Evolutionary conservation across 53 echinoderm and acorn worm species (phyloP).

Genomic region (Temnopleurus reevesii): DNA sequence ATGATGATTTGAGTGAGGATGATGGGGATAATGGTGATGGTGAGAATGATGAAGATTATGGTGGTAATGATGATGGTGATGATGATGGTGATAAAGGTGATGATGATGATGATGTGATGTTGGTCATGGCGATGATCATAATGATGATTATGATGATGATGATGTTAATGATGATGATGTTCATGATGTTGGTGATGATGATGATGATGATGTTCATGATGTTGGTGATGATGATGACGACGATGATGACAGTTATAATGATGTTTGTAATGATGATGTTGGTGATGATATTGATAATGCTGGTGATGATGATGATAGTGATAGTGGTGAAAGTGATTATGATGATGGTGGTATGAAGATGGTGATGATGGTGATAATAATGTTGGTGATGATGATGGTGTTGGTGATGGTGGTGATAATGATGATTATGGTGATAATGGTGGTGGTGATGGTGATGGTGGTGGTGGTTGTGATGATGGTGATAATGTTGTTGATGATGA

Average conservation of each 20-base stretch:
- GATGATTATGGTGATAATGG: not conserved
- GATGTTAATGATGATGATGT: slow-evolving; percentile 16
- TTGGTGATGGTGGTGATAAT: not conserved
- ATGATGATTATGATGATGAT: not conserved
- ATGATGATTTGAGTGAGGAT: not conserved
- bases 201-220: too few species aligned
- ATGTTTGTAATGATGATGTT: not conserved
- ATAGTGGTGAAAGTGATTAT: too few species aligned
- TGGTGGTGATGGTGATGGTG: not conserved
- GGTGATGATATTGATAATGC: too few species aligned
- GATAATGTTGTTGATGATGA: slow-evolving; percentile 1
- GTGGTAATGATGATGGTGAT: too few species aligned
- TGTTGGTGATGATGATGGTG: not conserved
- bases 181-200: too few species aligned
- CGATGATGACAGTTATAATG: not conserved
- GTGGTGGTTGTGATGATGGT: not conserved
- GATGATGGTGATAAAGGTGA: too few species aligned
- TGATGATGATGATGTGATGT: not conserved
- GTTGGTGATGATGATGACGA: not conserved
- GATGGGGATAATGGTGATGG: not conserved
- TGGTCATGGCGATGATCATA: too few species aligned
- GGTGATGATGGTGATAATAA: not conserved
- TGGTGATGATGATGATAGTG: not conserved
- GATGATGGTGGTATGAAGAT: not conserved
- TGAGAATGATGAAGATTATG: slow-evolving; percentile 24